Conservation (phyloP, 2,797 vertebrate genomes). For the Otolemur crassicaudatus region DNA sequence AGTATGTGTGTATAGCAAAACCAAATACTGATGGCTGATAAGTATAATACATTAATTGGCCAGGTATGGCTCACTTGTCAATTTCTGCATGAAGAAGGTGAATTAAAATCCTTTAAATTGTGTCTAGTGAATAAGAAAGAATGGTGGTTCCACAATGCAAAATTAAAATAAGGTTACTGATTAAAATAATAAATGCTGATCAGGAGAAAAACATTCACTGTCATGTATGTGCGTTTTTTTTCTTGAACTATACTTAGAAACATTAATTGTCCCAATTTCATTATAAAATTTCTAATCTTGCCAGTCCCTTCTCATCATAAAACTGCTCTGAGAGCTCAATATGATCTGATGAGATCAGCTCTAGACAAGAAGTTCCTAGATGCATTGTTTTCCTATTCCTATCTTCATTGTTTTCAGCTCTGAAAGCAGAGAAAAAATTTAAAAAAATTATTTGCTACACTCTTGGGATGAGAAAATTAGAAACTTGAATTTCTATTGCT, state of each 20-base stretch:
- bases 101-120: background rate
- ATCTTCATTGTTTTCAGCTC: background rate
- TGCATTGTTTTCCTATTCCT: background rate
- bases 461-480: background rate
- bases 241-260: background rate
- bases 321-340: background rate
- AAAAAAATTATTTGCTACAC: background rate
- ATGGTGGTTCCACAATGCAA: background rate
- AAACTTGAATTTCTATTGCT: conserved; percentile 1
- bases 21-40: background rate
- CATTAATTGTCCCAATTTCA: background rate
- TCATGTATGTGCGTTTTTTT: background rate
- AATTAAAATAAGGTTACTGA: background rate
- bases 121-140: background rate
- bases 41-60: background rate
- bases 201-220: background rate
- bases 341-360: background rate
- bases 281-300: background rate
- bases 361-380: background rate
- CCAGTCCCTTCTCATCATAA: background rate
- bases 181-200: background rate
- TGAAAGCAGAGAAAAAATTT: background rate
- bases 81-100: background rate
- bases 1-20: background rate
- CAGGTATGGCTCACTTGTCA: background rate